phyloP scores from a whole-genome alignment of 2,113 vertebrate genomes.

The Grammomys surdaster region DNA sequence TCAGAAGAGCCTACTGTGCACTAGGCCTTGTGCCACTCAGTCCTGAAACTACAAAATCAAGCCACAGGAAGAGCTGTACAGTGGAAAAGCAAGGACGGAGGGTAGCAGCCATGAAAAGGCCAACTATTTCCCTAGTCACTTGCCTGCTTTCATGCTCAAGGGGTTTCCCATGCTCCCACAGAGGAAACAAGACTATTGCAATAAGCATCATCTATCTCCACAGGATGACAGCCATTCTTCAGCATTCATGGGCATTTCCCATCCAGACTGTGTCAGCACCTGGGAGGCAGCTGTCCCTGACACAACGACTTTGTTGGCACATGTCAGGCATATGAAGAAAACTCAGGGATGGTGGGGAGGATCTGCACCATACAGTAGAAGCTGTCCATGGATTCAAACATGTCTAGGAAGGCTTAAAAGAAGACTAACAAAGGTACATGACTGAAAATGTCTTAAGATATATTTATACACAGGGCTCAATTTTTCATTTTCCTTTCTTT shows the following conservation, averaged over 20 bases:
- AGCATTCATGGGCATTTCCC: neutral
- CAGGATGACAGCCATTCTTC: too few relatives aligned
- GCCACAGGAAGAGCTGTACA: accelerated
- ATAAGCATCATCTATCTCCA: neutral
- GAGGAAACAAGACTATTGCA: neutral
- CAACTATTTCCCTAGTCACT: neutral
- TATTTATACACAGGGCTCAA: neutral
- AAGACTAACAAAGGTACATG: neutral
- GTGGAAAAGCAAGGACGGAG: neutral
- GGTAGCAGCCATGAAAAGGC: accelerated
- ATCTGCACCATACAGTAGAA: neutral
- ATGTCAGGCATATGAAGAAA: neutral
- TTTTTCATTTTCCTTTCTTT: neutral
- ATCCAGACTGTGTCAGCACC: neutral
- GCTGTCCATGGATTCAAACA: neutral
- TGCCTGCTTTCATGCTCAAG: neutral
- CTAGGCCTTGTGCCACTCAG: too few relatives aligned
- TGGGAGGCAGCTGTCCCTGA: neutral
- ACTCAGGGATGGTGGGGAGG: neutral
- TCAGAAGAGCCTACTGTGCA: neutral
- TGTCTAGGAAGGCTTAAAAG: neutral
- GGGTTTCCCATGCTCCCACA: too few relatives aligned
- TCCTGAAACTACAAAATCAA: neutral
- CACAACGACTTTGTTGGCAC: accelerated
- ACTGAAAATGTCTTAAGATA: neutral